phyloP scores from a whole-genome alignment of 1,140 invertebrate species.

The Pseudoatta argentina region DNA sequence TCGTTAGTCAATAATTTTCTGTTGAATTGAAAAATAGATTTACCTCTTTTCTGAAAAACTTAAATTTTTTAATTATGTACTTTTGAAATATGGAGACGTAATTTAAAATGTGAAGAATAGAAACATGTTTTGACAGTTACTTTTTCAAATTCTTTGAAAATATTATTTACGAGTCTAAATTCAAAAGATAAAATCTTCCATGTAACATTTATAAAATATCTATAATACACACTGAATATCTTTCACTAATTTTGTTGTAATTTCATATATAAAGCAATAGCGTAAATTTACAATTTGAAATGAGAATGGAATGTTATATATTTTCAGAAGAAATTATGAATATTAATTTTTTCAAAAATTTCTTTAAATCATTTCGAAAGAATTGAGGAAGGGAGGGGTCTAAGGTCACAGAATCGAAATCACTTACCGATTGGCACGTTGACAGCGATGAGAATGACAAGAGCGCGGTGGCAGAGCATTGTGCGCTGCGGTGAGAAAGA shows the following conservation, averaged over 20 bases:
- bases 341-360: constrained; percentile 14
- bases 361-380: neutral
- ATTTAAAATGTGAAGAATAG: too few species aligned
- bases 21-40: too few species aligned
- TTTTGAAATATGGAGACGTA: too few species aligned
- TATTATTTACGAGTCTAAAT: neutral
- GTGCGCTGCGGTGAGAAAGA: constrained; percentile 74
- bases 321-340: constrained; percentile 1
- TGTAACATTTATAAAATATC: neutral
- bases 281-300: neutral
- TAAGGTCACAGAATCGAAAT: neutral
- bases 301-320: neutral
- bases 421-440: constrained; percentile 83
- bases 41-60: too few species aligned
- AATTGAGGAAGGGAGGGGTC: neutral
- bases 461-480: constrained; percentile 81
- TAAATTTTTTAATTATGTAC: too few species aligned
- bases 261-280: neutral
- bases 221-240: neutral
- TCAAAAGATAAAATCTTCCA: too few species aligned
- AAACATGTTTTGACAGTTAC: neutral
- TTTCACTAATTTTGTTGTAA: neutral
- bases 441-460: constrained; percentile 82
- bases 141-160: neutral
- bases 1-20: too few species aligned